phyloP scores from a whole-genome alignment of 2,113 vertebrate species.

The Mus spicilegus region DNA sequence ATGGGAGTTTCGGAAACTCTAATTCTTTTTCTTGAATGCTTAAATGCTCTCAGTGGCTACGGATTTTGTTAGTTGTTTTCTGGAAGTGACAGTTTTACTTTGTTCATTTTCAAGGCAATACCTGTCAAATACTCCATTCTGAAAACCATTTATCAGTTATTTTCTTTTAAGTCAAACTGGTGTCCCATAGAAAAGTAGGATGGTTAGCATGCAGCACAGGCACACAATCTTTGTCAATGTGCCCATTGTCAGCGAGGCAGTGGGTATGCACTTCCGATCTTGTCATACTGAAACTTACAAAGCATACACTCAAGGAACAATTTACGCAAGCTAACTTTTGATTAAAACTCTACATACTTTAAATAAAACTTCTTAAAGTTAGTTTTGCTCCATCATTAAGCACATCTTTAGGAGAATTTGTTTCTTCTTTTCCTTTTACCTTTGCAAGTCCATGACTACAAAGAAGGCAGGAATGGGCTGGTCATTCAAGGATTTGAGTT shows the following conservation, averaged over 20 bases:
- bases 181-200: background rate
- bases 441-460: background rate
- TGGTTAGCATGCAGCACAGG: background rate
- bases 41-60: background rate
- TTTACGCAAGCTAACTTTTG: background rate
- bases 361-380: conserved; percentile 41
- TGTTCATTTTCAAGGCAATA: conserved; percentile 21
- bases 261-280: background rate
- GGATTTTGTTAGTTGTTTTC: conserved; percentile 45
- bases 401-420: background rate
- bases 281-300: background rate
- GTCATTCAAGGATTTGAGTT: background rate
- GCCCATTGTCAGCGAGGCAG: background rate
- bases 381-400: background rate
- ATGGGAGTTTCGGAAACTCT: background rate
- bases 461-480: background rate
- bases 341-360: background rate
- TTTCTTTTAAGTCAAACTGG: background rate
- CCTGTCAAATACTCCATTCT: background rate
- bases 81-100: background rate
- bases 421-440: background rate
- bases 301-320: background rate
- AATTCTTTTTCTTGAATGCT: background rate
- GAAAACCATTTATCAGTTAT: background rate
- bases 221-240: background rate